Base-by-base conservation (phyloP, 2,113 vertebrate species). In the Crotalus tigris region DNA sequence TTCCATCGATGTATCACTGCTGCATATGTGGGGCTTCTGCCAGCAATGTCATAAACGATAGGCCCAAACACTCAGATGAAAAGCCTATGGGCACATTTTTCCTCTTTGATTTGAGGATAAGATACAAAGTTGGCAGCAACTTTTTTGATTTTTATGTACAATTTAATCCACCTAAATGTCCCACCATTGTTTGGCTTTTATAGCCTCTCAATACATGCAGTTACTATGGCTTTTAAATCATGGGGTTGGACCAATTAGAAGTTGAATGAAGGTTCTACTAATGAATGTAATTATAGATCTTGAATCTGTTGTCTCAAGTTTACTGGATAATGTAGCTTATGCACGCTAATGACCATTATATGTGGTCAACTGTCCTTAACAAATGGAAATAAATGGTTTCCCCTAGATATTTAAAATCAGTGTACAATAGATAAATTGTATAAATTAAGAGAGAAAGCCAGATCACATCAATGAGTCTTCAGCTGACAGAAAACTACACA, bases 331-430 rank as follows among this genome's bases (percentile, higher is more conserved):
- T 24, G 58, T 0, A 0, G 90, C 87, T 75, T 39, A 51, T 15
- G 29, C 0, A 0, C 75, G 57, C 92, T 89, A 94, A 90, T 94
- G 92, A 26, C 17, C 49, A 61, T 91, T 64, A 49, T 29, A 90
- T 5, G 0, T 11, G 51, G 92, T 90, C 92, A 95, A 59, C 51
- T 61, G 54, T 85, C 11, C 5, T 33, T 90, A 95, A 57, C 24
- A 91, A 92, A 49, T 90, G 33, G 26, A 90, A 93, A 94, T 1
- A 94, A 92, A 92, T 91, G 29, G 17, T n/a, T 93, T 93, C 69
- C 7, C 49, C 55, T 54, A 93, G 87, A 51, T 91, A 90, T 61
- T 29, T 94, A 88, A 94, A 49, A 61, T 64, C 75, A 87, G 88
- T 39, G 29, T 86, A 55, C 55, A 90, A 39, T 61, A 58, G 55